These are phyloP conservation scores for Rhopalosiphum nymphaeae DNA, from an alignment of 2,888 invertebrate genomes.

Conservation along the genomic window DNA sequence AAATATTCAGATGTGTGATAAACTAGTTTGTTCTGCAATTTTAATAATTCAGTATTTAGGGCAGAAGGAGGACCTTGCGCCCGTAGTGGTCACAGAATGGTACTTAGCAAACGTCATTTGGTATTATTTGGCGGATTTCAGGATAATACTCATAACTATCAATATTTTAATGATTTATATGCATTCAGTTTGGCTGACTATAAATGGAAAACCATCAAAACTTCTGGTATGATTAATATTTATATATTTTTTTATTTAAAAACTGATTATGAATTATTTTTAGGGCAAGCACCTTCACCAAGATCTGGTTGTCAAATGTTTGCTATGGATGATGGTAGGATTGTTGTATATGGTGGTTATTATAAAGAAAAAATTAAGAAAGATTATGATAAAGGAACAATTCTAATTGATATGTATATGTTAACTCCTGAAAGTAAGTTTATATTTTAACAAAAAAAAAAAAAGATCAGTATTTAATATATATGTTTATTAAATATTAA, in stretches of 20 bases:
- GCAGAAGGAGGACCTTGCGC: slow-evolving; percentile 84
- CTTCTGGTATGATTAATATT: slow-evolving; percentile 69
- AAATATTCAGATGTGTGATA: not conserved
- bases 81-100: slow-evolving; percentile 91
- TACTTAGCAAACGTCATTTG: slow-evolving; percentile 81
- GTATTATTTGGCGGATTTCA: slow-evolving; percentile 93
- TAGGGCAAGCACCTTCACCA: slow-evolving; percentile 80
- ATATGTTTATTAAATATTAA: not conserved
- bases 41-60: slow-evolving; percentile 68
- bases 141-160: slow-evolving; percentile 88
- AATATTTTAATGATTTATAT: slow-evolving; percentile 90
- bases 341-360: slow-evolving; percentile 84
- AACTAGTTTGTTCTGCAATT: not conserved
- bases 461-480: not conserved
- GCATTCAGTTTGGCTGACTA: slow-evolving; percentile 85
- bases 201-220: slow-evolving; percentile 81
- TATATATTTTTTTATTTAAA: slow-evolving; percentile 6
- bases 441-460: not conserved
- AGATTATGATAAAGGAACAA: slow-evolving; percentile 80
- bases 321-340: slow-evolving; percentile 76
- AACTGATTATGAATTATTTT: slow-evolving; percentile 39
- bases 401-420: slow-evolving; percentile 80
- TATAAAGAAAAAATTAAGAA: slow-evolving; percentile 81
- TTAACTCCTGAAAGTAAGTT: slow-evolving; percentile 77
- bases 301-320: slow-evolving; percentile 86